A percentile compares a stretch with the other conserved stretches of the same genome.
These are phyloP conservation scores for Cydia pomonella DNA, from an alignment of 1,140 invertebrate species.

Conservation along the genomic window DNA sequence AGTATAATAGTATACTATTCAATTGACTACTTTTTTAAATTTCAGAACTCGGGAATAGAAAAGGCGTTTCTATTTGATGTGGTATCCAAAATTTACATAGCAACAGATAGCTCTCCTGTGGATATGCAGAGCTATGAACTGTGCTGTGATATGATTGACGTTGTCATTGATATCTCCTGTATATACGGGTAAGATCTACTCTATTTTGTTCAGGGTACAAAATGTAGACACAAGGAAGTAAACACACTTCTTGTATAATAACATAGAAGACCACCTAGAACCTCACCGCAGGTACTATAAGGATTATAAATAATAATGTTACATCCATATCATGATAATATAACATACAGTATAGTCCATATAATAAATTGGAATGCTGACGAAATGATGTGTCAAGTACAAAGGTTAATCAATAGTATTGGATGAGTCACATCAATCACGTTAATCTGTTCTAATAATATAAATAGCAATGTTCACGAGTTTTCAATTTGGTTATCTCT, in stretches of 20 bases:
- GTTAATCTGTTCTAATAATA: background rate
- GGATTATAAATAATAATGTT: too few species aligned
- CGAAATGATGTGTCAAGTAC: background rate
- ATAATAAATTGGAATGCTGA: background rate
- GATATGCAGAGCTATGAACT: conserved; percentile 99
- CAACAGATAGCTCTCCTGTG: conserved; percentile 99
- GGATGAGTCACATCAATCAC: background rate
- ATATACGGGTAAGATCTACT: conserved; percentile 94
- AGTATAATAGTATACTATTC: too few species aligned
- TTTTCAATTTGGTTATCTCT: background rate
- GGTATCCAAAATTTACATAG: conserved; percentile 99
- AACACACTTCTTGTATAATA: background rate
- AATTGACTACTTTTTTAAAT: conserved; percentile 49
- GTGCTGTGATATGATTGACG: conserved; percentile 99
- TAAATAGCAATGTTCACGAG: background rate
- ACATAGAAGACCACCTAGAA: background rate
- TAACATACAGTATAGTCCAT: too few species aligned
- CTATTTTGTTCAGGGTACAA: background rate
- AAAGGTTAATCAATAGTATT: background rate
- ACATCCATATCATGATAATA: too few species aligned
- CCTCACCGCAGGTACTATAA: too few species aligned
- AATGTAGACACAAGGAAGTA: background rate
- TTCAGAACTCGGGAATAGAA: conserved; percentile 97
- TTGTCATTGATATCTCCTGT: conserved; percentile 98
- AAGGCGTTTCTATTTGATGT: conserved; percentile 99